Conservation (phyloP, 2,113 vertebrate species). For the Sula dactylatra region DNA sequence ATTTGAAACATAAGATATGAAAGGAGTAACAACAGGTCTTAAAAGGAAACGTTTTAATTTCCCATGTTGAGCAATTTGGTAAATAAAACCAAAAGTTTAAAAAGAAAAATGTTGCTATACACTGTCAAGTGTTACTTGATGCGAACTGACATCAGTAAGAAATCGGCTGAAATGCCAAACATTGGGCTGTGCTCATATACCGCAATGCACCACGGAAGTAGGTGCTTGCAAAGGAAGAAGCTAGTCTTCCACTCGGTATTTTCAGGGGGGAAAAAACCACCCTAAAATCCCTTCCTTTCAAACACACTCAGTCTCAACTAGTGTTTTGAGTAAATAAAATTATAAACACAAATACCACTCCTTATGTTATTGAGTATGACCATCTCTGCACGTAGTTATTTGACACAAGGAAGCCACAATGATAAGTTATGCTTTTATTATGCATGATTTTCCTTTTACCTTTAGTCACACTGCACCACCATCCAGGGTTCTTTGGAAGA, state of each 20-base stretch:
- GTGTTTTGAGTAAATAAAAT: background rate
- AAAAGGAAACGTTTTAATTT: background rate
- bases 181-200: background rate
- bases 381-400: accelerated
- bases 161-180: background rate
- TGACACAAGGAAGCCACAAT: background rate
- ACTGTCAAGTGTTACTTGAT: background rate
- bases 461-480: background rate
- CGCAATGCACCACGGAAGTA: accelerated
- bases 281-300: background rate
- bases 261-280: background rate
- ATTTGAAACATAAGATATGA: background rate
- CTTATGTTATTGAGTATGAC: background rate
- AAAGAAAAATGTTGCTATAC: background rate
- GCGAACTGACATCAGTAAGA: background rate
- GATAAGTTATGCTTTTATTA: background rate
- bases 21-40: background rate
- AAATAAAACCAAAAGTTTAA: background rate
- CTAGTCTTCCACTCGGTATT: background rate
- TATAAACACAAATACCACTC: background rate
- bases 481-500: background rate
- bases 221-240: background rate
- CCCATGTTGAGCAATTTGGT: background rate
- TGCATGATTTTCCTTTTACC: background rate
- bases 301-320: background rate